Percentiles rank a stretch among this genome's conserved stretches.
Conservation (phyloP, 2,888 invertebrate genomes). For the Gasteruption jaculator region DNA sequence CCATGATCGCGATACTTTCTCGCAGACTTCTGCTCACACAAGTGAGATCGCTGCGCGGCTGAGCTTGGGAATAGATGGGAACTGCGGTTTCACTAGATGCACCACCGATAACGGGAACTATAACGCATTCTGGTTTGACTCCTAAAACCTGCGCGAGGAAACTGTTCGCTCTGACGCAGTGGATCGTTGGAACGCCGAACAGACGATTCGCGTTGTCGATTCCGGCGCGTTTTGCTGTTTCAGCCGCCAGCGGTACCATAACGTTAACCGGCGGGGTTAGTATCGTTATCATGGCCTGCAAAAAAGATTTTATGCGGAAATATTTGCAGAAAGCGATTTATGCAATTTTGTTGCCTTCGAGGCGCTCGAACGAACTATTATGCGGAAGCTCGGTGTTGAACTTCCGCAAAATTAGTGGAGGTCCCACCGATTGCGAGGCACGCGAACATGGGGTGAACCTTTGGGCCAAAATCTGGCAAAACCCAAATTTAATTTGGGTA, state of each 20-base stretch:
- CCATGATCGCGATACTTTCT: not conserved
- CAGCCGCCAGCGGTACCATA: constrained; percentile 66
- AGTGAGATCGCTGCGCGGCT: constrained; percentile 55
- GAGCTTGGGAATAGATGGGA: constrained; percentile 70
- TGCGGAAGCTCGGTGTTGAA: no score
- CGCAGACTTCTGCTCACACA: constrained; percentile 23
- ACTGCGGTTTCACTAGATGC: constrained; percentile 70
- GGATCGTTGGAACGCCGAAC: constrained; percentile 74
- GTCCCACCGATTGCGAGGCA: no score
- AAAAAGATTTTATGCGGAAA: no score
- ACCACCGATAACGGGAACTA: constrained; percentile 76
- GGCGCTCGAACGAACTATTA: no score
- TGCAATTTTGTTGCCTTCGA: no score
- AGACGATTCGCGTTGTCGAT: constrained; percentile 58
- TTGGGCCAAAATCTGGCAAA: no score
- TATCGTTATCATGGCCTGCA: constrained; percentile 52
- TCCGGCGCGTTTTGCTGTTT: constrained; percentile 62
- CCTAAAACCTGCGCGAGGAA: constrained; percentile 66
- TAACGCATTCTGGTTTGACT: constrained; percentile 61
- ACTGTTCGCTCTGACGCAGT: constrained; percentile 71
- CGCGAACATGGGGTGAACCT: no score
- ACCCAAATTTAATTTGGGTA: no score
- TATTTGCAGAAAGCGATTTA: no score
- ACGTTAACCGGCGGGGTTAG: constrained; percentile 61
- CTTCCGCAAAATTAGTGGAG: no score